phyloP scores from a whole-genome alignment of 2,797 vertebrate species.

The Manis javanica region DNA sequence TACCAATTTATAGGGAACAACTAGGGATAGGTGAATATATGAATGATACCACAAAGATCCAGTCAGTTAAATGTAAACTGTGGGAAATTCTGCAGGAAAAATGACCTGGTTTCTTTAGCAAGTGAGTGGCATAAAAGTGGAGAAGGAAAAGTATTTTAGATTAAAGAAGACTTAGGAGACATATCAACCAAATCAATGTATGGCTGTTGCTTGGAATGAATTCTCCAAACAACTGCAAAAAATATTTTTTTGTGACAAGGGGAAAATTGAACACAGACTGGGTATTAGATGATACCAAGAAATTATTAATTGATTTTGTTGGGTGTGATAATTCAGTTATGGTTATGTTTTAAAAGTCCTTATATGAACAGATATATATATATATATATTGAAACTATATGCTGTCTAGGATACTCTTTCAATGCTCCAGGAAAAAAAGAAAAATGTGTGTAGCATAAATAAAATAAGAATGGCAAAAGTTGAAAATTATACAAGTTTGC shows the following conservation, averaged over 20 bases:
- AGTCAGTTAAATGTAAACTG: not conserved
- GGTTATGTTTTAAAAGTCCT: not conserved
- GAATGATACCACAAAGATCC: not conserved
- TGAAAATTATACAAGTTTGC: not conserved
- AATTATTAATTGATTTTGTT: slow-evolving; percentile 5
- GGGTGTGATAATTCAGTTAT: not conserved
- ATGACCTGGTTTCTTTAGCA: not conserved
- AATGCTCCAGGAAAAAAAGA: not conserved
- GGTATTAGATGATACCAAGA: not conserved
- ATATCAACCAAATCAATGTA: not conserved
- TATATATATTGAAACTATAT: not conserved
- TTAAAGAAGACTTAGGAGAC: not conserved
- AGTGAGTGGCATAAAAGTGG: not conserved
- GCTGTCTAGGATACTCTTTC: not conserved
- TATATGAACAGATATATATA: not conserved
- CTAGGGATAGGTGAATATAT: not conserved
- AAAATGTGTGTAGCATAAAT: not conserved
- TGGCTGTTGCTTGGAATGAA: not conserved
- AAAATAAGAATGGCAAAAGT: slow-evolving; percentile 17
- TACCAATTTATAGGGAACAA: not conserved
- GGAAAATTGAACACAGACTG: not conserved
- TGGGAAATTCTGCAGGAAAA: not conserved
- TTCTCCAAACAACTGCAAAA: not conserved
- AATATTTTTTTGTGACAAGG: not conserved
- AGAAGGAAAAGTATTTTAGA: not conserved